Percentiles rank a stretch among this genome's conserved stretches.
Conservation (phyloP, 2,113 vertebrate species). For the Lagopus leucura region DNA sequence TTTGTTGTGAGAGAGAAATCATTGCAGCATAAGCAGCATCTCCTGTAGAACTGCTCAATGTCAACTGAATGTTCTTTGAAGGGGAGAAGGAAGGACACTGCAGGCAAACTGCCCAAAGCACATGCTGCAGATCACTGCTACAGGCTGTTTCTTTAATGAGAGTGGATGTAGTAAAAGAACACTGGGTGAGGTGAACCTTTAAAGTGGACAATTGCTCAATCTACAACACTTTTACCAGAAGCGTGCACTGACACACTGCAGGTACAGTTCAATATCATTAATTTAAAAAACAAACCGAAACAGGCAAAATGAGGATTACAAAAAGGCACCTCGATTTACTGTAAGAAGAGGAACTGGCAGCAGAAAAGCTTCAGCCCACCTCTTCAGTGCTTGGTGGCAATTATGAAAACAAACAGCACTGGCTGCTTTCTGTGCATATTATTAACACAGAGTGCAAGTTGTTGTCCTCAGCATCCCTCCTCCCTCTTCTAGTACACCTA, state of each 20-base stretch:
- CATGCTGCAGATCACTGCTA: background rate
- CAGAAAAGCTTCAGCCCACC: background rate
- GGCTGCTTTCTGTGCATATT: background rate
- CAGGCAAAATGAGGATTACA: background rate
- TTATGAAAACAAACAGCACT: background rate
- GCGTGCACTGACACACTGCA: background rate
- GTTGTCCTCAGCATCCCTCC: background rate
- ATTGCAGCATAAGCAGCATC: background rate
- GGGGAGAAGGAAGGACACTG: conserved; percentile 55
- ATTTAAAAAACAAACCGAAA: background rate
- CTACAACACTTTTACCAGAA: background rate
- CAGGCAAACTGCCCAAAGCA: conserved; percentile 25
- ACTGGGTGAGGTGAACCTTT: background rate
- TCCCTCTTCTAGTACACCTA: background rate
- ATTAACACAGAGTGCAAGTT: background rate
- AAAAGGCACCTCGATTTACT: background rate
- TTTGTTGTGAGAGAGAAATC: background rate
- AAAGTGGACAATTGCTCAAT: background rate
- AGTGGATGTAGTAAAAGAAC: background rate
- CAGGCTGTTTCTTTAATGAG: background rate
- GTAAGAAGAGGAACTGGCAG: background rate
- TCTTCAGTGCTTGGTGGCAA: background rate
- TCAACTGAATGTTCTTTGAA: conserved; percentile 33
- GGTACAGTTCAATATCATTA: background rate
- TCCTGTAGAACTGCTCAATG: background rate